Evolutionary conservation across 2,888 invertebrate genomes (phyloP).

Genomic region (Pollenia amentaria): DNA sequence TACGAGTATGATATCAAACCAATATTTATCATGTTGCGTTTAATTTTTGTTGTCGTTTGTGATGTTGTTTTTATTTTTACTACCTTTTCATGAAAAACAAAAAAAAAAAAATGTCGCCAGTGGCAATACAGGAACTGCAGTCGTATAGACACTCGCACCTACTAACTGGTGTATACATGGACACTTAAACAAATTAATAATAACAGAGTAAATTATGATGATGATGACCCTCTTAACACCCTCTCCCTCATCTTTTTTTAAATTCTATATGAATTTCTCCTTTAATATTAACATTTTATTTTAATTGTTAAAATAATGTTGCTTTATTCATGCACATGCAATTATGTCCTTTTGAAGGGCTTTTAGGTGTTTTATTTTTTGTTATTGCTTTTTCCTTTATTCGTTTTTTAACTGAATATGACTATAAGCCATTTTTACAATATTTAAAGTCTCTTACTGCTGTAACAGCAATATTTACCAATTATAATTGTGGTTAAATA

Average conservation of each 20-base stretch:
- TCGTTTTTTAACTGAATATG: conserved; percentile 27
- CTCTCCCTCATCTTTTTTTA: background rate
- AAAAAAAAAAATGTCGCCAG: conserved; percentile 54
- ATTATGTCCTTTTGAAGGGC: background rate
- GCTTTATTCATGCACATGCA: background rate
- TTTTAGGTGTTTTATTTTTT: background rate
- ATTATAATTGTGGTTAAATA: conserved; percentile 65
- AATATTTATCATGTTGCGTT: conserved; percentile 68
- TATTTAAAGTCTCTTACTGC: conserved; percentile 47
- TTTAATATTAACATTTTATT: conserved; percentile 45
- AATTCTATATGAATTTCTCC: background rate
- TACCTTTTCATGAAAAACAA: conserved; percentile 33
- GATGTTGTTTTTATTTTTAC: conserved; percentile 50
- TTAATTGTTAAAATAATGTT: conserved; percentile 61
- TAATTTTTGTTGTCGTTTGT: conserved; percentile 63
- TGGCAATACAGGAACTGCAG: conserved; percentile 30
- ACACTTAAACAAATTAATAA: conserved; percentile 18
- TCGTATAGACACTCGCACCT: background rate
- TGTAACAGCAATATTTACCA: conserved; percentile 53
- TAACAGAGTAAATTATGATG: conserved; percentile 6
- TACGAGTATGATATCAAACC: conserved; percentile 66
- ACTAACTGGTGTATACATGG: background rate
- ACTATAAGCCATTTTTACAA: conserved; percentile 60
- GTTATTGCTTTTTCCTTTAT: conserved; percentile 7
- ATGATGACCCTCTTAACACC: background rate